Evolutionary conservation across 2,113 vertebrate genomes (phyloP).

Genomic region (Paralichthys olivaceus): DNA sequence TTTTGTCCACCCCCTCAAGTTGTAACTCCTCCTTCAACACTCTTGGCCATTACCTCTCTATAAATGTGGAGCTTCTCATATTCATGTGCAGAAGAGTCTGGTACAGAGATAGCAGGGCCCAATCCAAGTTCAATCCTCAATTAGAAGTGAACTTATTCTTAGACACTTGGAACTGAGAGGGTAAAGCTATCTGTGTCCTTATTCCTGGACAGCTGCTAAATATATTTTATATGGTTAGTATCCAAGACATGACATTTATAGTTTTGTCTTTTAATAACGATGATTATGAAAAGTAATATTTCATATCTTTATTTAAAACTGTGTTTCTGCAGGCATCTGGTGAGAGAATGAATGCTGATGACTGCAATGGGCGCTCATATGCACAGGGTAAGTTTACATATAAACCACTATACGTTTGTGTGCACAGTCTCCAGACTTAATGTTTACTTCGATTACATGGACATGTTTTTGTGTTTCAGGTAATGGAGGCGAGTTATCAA

Average conservation of each 20-base stretch:
- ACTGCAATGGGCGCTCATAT: constrained; percentile 92
- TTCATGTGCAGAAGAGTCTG: constrained; percentile 30
- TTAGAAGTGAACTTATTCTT: constrained; percentile 19
- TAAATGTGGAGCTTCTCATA: constrained; percentile 45
- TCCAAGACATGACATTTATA: background rate
- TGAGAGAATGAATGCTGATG: constrained; percentile 93
- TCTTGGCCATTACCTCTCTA: constrained; percentile 15
- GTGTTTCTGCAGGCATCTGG: constrained; percentile 74
- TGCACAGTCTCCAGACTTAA: constrained; percentile 11
- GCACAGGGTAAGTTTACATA: constrained; percentile 85
- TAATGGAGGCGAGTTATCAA: constrained; percentile 92
- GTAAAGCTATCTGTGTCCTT: constrained; percentile 10
- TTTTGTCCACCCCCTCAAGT: constrained; percentile 19
- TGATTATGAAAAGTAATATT: background rate
- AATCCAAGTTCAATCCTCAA: background rate
- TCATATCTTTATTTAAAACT: background rate
- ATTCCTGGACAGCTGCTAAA: constrained; percentile 29
- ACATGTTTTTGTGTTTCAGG: constrained; percentile 79
- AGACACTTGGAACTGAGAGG: constrained; percentile 1
- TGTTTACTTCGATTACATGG: constrained; percentile 39
- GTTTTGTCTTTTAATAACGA: background rate
- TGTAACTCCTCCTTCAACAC: constrained; percentile 63
- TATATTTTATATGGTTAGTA: constrained; percentile 18
- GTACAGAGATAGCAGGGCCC: constrained; percentile 4
- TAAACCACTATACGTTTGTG: background rate